These are phyloP conservation scores for Eupithecia inturbata DNA, from an alignment of 2,888 invertebrate genomes.

Conservation along the genomic window DNA sequence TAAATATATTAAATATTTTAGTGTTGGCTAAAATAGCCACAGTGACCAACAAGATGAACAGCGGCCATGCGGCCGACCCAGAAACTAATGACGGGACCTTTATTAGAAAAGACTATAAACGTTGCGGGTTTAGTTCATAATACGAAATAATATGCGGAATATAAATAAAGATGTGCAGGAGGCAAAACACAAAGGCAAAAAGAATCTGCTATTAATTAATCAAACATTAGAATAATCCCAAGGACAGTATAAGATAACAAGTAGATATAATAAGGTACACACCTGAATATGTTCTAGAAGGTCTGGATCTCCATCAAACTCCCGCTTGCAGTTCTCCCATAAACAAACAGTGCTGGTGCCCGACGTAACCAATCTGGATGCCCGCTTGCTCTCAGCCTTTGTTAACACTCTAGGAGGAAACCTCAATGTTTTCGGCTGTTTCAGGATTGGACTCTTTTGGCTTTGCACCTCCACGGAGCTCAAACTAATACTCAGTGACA, in stretches of 20 bases:
- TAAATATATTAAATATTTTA: no score
- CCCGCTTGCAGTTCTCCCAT: constrained; percentile 92
- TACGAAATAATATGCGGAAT: not conserved
- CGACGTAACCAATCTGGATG: constrained; percentile 75
- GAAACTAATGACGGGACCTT: not conserved
- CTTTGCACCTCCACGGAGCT: constrained; percentile 71
- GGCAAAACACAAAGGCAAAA: not conserved
- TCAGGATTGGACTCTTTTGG: constrained; percentile 90
- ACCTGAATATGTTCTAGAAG: constrained; percentile 95
- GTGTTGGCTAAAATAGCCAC: not conserved
- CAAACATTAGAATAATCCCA: not conserved
- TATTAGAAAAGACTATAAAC: not conserved
- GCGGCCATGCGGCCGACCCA: not conserved
- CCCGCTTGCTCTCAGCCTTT: constrained; percentile 68
- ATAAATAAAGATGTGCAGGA: no score
- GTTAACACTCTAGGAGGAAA: constrained; percentile 86
- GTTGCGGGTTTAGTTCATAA: not conserved
- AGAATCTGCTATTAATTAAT: not conserved
- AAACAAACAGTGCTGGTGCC: constrained; percentile 86
- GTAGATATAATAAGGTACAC: constrained; percentile 42
- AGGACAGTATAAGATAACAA: not conserved
- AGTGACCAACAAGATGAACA: not conserved
- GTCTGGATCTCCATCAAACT: constrained; percentile 91
- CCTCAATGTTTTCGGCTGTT: constrained; percentile 91
- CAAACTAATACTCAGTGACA: constrained; percentile 76